A percentile compares a stretch with the other conserved stretches of the same genome.
Conservation (phyloP, 1,140 invertebrate species). For the Philopotamus ludificatus region DNA sequence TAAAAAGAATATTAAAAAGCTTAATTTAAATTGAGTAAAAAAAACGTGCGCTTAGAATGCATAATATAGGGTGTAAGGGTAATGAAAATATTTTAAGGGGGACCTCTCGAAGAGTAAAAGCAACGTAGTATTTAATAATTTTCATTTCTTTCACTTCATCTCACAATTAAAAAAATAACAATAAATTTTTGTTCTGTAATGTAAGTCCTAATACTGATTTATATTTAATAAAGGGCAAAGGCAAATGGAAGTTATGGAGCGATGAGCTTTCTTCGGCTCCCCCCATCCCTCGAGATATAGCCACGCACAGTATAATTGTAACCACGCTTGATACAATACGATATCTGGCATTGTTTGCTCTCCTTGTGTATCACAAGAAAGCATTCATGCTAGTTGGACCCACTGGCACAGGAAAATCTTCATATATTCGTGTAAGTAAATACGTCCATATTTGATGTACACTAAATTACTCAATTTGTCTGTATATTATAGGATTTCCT, state of each 20-base stretch:
- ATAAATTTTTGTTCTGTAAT: background rate
- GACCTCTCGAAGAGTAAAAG: no score
- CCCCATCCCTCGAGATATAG: conserved; percentile 83
- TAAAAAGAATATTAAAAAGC: no score
- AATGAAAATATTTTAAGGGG: no score
- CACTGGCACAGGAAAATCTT: conserved; percentile 90
- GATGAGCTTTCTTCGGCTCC: conserved; percentile 77
- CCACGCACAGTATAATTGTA: conserved; percentile 93
- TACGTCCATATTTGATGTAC: background rate
- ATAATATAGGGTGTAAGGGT: no score
- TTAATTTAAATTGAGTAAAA: no score
- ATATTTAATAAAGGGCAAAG: conserved; percentile 62
- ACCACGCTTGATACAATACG: conserved; percentile 86
- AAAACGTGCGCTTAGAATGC: no score
- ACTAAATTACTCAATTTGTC: background rate
- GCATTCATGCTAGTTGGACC: conserved; percentile 84
- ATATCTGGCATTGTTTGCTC: conserved; percentile 72
- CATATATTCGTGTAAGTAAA: conserved; percentile 67
- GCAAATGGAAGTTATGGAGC: conserved; percentile 88
- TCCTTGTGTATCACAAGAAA: conserved; percentile 78
- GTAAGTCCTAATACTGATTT: background rate
- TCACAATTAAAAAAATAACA: background rate
- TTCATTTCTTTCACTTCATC: background rate
- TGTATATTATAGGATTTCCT: conserved; percentile 68
- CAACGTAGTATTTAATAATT: no score